Evolutionary conservation across 2,113 vertebrate species (phyloP), one percentile per base, ranked within the genome.

Genomic region (Catharus fuscescens): DNA sequence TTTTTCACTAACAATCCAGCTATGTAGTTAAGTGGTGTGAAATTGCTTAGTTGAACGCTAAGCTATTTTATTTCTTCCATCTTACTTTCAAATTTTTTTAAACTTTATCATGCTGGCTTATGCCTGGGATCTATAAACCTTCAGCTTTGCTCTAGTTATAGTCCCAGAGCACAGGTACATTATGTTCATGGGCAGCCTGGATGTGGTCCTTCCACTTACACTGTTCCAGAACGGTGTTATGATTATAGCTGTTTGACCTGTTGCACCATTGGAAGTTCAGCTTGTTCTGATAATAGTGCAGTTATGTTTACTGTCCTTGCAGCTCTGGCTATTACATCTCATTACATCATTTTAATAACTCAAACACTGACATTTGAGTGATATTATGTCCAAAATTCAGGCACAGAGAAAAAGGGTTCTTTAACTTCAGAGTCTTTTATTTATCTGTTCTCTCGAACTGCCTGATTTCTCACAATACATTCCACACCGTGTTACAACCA

Each of bases 241-340:
- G 80, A 93, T 83, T 93, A 31, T 28, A 84, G 83, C 56, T 80
- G 82, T 94, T 94, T 93, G 93, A 96, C 91, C 92, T 90, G 71
- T 95, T 91, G 86, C 80, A 91, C 83, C 92, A 94, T 12, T 92
- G 89, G 82, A 86, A 95, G 88, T 61, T 96, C 92, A 93, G 57
- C 57, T 73, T 93, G 81, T 93, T 76, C 96, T 95, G 91, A 86
- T 94, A 93, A 67, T 83, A 42, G 45, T 3, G 19, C 91, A 90
- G 78, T 92, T 96, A 31, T 97, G 91, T 97, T 97, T 97, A 91
- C 96, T 96, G 95, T 96, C 90, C 96, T 97, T 97, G 94, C 82
- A 92, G 65, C 59, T 92, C 93, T 94, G 60, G 86, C 90, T 82
- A 82, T 96, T 97, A 90, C 88, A n/a, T 82, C 81, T 93, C 19